These are phyloP conservation scores for Poecilia picta DNA, from an alignment of 2,797 vertebrate species.

Conservation along the genomic window DNA sequence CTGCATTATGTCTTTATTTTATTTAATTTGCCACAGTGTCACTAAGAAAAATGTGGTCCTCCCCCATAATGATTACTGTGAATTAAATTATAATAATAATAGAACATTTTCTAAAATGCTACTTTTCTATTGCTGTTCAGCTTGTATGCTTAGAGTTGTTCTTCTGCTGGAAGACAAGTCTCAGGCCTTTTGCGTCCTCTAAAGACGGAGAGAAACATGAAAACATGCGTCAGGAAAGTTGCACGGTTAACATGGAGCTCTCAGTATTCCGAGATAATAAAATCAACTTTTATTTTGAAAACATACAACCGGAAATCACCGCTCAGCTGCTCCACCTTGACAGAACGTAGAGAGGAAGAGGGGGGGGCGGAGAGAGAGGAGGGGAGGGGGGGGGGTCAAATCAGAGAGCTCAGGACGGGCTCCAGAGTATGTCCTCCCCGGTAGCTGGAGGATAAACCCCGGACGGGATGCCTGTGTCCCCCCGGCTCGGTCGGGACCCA, in stretches of 20 bases:
- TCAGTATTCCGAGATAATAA: not conserved
- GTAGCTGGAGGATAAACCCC: constrained; percentile 68
- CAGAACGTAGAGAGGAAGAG: not conserved
- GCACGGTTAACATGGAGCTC: no score
- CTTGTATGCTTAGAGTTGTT: not conserved
- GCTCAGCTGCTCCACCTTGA: not conserved
- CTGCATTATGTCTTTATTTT: not conserved
- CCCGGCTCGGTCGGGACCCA: constrained; percentile 53
- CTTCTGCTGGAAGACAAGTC: not conserved
- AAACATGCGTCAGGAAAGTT: not conserved
- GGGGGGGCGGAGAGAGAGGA: not conserved
- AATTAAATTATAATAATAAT: not conserved
- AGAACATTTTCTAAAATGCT: not conserved
- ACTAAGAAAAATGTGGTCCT: not conserved
- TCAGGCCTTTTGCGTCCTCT: not conserved
- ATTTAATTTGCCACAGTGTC: not conserved
- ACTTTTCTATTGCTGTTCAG: not conserved
- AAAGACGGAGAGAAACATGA: not conserved
- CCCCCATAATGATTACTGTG: not conserved
- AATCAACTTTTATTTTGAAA: constrained; percentile 53
- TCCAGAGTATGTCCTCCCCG: constrained; percentile 69
- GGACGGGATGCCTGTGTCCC: constrained; percentile 61
- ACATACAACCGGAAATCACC: not conserved
- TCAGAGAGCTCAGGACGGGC: constrained; percentile 51
- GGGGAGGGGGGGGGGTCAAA: constrained; percentile 10